Conservation (phyloP, 2,113 vertebrate species). For the Hipposideros armiger region DNA sequence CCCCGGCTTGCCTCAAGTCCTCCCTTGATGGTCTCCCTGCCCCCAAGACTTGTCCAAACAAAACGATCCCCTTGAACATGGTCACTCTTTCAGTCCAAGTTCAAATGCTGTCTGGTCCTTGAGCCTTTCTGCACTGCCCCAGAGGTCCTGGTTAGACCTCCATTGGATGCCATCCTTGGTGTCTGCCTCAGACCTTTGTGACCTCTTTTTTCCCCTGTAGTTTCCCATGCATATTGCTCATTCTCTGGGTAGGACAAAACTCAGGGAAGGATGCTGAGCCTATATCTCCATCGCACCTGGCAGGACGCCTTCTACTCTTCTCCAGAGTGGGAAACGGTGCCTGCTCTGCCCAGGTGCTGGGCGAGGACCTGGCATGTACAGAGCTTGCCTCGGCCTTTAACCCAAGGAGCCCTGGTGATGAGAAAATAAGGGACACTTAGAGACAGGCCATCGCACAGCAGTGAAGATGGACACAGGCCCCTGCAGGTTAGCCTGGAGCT, state of each 20-base stretch:
- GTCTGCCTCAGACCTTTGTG: background rate
- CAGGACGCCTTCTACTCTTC: background rate
- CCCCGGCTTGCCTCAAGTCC: background rate
- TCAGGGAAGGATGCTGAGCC: background rate
- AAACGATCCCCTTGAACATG: background rate
- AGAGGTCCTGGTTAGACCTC: no score
- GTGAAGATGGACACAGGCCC: no score
- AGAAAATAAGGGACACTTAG: no score
- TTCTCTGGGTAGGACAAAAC: background rate
- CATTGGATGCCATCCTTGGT: background rate
- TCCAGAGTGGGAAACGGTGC: background rate
- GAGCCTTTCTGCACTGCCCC: background rate
- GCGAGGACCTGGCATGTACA: no score
- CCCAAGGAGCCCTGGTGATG: no score
- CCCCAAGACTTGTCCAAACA: background rate
- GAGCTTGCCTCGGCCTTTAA: no score
- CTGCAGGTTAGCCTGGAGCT: no score
- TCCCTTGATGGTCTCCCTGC: no score
- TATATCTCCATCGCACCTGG: fast-evolving
- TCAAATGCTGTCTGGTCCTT: background rate
- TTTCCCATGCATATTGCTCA: background rate
- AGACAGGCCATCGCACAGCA: no score
- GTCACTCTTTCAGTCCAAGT: background rate
- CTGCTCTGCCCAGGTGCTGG: no score
- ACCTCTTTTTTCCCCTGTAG: background rate